Conservation (phyloP, 2,797 vertebrate genomes). For the Pogonophryne albipinna region DNA sequence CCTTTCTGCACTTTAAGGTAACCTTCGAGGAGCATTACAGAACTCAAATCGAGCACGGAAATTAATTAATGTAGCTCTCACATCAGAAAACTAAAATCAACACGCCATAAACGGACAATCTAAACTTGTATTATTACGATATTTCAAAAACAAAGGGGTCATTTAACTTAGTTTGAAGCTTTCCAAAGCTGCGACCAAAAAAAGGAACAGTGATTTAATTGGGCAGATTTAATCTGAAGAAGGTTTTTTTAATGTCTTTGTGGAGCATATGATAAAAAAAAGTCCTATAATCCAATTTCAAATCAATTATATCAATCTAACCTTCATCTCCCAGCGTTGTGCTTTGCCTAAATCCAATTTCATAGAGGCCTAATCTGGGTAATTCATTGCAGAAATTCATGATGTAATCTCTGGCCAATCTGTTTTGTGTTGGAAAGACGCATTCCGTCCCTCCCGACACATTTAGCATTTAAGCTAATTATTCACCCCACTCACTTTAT, state of each 20-base stretch:
- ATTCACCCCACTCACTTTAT: slow-evolving; percentile 49
- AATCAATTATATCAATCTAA: slow-evolving; percentile 82
- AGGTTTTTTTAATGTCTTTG: slow-evolving; percentile 26
- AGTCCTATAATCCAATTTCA: slow-evolving; percentile 79
- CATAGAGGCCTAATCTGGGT: slow-evolving; percentile 81
- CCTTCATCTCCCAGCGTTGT: slow-evolving; percentile 77
- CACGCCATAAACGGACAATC: slow-evolving; percentile 2
- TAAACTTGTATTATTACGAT: slow-evolving; percentile 32
- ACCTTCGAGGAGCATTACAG: slow-evolving; percentile 1
- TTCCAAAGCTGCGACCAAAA: slow-evolving; percentile 32
- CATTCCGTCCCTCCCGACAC: slow-evolving; percentile 72
- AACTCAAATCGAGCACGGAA: slow-evolving; percentile 4
- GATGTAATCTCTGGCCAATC: slow-evolving; percentile 82
- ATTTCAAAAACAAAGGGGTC: slow-evolving; percentile 29
- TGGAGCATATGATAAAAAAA: slow-evolving; percentile 72
- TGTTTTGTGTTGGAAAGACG: slow-evolving; percentile 76
- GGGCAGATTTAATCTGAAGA: slow-evolving; percentile 55
- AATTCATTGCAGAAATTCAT: slow-evolving; percentile 83
- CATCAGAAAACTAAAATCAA: not conserved
- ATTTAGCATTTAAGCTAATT: slow-evolving; percentile 69
- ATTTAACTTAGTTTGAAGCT: slow-evolving; percentile 40
- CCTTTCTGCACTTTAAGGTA: slow-evolving; percentile 23
- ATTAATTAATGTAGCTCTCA: not conserved
- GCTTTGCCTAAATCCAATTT: slow-evolving; percentile 80
- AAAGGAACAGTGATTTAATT: slow-evolving; percentile 43